Base-by-base conservation (phyloP, 2,113 vertebrate species). In the Elgaria multicarinata region DNA sequence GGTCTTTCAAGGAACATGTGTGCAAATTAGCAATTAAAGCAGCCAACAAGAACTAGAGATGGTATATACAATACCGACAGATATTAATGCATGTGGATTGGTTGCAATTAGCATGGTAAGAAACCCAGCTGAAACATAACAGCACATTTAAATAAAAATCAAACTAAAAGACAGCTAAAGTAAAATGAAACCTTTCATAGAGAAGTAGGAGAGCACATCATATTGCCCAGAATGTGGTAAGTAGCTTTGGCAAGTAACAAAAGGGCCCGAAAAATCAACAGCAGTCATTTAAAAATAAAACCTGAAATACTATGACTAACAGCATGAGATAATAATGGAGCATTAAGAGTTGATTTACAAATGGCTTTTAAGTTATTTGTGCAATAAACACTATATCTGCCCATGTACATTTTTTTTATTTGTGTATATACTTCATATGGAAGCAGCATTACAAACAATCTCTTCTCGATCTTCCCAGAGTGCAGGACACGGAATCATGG, bases 1-100 rank as follows among this genome's bases (percentile, higher is more conserved):
- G 58, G 71, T 71, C 39, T 66, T 87, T 91, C 39, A 64, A 36
- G 33, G 89, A 91, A 82, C 13, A 8, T 0, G 0, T 31, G 31
- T 89, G 85, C 55, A 83, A 92, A n/a, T 92, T 90, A 92, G 72
- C 84, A 88, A 91, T 90, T 88, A 88, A 33, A 91, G 80, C 76
- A 83, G 72, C 33, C 91, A n/a, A 82, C 88, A 76, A 77, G 92
- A 74, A 53, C 33, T 91, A 67, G 90, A 58, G 5, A 9, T 76
- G 0, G n/a, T 90, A 71, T 90, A 87, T n/a, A 72, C 62, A 89
- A 33, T 50, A 79, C 44, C 91, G 46, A 13, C 62, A 64, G 78
- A 85, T 83, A 81, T 74, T 85, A 89, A 67, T 91, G 55, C 85
- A 12, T 26, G 79, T 2, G 86, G 85, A 94, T 86, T 89, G 39